A percentile compares a stretch with the other conserved stretches of the same genome.
phyloP scores from a whole-genome alignment of 1,140 invertebrate species.

The Drosophila guanche region DNA sequence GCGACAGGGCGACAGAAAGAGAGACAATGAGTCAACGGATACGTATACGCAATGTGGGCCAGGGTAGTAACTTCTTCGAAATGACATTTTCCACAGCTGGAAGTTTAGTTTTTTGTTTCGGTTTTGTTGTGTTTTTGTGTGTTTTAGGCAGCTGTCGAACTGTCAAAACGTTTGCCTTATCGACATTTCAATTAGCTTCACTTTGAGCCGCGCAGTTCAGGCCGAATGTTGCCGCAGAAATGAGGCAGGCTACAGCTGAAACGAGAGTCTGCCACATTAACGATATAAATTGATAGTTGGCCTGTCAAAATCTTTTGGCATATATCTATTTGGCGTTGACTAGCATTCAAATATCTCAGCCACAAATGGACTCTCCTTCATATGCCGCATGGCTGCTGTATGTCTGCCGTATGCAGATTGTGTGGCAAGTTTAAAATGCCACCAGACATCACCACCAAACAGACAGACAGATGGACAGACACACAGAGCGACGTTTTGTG shows the following conservation, averaged over 20 bases:
- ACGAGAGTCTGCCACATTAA: slow-evolving; percentile 43
- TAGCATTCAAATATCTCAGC: slow-evolving; percentile 57
- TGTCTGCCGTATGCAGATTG: slow-evolving; percentile 71
- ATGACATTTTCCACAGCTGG: slow-evolving; percentile 42
- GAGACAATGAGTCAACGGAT: slow-evolving; percentile 68
- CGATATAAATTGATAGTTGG: slow-evolving; percentile 62
- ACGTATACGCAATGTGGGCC: slow-evolving; percentile 76
- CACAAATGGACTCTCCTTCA: slow-evolving; percentile 8
- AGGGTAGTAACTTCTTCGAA: slow-evolving; percentile 56
- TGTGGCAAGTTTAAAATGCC: slow-evolving; percentile 66
- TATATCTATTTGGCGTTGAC: slow-evolving; percentile 70
- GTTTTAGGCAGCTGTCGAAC: slow-evolving; percentile 46
- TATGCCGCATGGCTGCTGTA: not conserved
- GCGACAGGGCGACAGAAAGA: not conserved
- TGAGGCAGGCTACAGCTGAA: slow-evolving; percentile 1
- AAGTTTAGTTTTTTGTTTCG: not conserved
- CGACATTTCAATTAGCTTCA: slow-evolving; percentile 76
- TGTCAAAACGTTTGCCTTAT: slow-evolving; percentile 73
- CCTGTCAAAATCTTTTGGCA: slow-evolving; percentile 78
- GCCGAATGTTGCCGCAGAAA: slow-evolving; percentile 4
- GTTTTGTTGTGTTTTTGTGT: slow-evolving; percentile 6
- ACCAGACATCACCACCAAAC: slow-evolving; percentile 32
- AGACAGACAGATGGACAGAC: slow-evolving; percentile 1
- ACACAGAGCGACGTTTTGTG: not conserved
- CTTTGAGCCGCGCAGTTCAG: slow-evolving; percentile 50